These are phyloP conservation scores for Dolomedes plantarius DNA, from an alignment of 2,888 invertebrate species.

Conservation along the genomic window DNA sequence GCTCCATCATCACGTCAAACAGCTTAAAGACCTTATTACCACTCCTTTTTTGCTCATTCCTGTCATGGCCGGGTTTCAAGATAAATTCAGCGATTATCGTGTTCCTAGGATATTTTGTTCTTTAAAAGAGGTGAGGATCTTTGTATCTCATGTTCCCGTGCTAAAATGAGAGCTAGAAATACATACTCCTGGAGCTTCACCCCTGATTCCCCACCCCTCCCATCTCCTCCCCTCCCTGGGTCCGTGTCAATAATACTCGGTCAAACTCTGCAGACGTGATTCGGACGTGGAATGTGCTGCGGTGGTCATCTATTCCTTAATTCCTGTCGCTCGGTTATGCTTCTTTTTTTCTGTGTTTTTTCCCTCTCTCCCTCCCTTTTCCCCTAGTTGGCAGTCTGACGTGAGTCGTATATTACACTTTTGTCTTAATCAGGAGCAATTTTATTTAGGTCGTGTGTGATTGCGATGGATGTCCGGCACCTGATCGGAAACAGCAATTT, in stretches of 20 bases:
- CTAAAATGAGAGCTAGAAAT: conserved; percentile 49
- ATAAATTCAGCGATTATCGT: conserved; percentile 68
- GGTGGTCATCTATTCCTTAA: conserved; percentile 6
- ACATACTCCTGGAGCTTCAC: conserved; percentile 35
- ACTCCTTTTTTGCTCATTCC: conserved; percentile 41
- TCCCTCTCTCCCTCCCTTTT: conserved; percentile 5
- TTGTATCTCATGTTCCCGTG: conserved; percentile 26
- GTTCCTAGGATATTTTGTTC: conserved; percentile 53
- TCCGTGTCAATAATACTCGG: conserved; percentile 67
- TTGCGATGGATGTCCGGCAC: conserved; percentile 59
- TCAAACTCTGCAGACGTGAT: conserved; percentile 36
- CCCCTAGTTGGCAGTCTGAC: conserved; percentile 31
- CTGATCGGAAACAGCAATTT: conserved; percentile 60
- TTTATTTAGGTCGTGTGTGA: conserved; percentile 68
- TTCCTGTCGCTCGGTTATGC: background rate
- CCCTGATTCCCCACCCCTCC: background rate
- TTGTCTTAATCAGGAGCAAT: conserved; percentile 68
- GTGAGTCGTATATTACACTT: conserved; percentile 69
- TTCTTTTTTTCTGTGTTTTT: background rate
- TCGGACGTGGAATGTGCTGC: background rate
- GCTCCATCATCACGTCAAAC: conserved; percentile 52
- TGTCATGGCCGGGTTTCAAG: conserved; percentile 64
- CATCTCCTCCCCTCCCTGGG: background rate
- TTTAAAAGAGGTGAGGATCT: conserved; percentile 50
- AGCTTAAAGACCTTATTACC: conserved; percentile 68